Base-by-base conservation (phyloP, 2,888 invertebrate genomes). In the Protonemura montana region DNA sequence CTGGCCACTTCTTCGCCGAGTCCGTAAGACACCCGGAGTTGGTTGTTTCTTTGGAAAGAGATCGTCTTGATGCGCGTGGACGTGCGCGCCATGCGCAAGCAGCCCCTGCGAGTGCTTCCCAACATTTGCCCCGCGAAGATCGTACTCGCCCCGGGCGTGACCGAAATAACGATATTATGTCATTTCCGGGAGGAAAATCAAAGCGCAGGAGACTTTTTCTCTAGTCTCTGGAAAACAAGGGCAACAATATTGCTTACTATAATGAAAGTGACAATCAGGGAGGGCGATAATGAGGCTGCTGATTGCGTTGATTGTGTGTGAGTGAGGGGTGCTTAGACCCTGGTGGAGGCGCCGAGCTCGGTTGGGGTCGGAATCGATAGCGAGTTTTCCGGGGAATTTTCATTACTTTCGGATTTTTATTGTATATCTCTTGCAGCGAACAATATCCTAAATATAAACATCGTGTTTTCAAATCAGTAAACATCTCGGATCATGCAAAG, bases 1-100 rank as follows among this genome's bases (percentile, higher is more conserved):
- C 85, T n/a, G 85, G 76, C 42, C 82, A 85, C 85, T 82, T 87
- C 81, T 87, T 85, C 76, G 81, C 59, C 59, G 27, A 85, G 83
- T 41, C 86, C 78, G 82, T 86, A 78, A 86, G 84, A 82, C 86
- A 84, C 86, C 82, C 85, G 76, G 85, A 83, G 78, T 84, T 82
- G 81, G 21, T 82, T 85, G 85, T 85, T 87, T 82, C 80, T 85
- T 85, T 86, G 86, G 77, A 86, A 86, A 85, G 85, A 85, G 85
- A 85, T 82, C 85, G 42, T 7, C 78, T 1, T 1, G 42, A 13
- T n/a, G 10, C 84, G 27, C 35, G 26, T 0, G 28, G 59, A 84
- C 84, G 84, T 84, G 84, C 59, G 27, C 5, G 28, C 13, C 76
- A 27, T 76, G 29, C 25, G 76, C 76, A 84, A 83, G 76, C 59